Evolutionary conservation across 2,113 vertebrate genomes (phyloP).

Genomic region (Leucoraja erinaceus): DNA sequence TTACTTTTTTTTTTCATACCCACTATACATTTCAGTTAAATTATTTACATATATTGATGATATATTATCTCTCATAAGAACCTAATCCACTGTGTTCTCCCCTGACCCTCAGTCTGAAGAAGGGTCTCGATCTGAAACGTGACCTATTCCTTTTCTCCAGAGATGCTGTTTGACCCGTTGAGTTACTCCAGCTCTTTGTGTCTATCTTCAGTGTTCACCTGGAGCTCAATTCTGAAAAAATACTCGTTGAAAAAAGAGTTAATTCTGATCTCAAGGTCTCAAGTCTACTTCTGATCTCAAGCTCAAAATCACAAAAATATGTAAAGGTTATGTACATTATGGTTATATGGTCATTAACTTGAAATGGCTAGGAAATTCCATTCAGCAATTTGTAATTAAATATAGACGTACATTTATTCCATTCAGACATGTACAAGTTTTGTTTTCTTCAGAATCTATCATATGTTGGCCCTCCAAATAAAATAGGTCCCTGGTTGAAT

Average conservation of each 20-base stretch:
- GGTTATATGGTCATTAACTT: not conserved
- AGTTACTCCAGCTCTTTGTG: no score
- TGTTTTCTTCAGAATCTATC: no score
- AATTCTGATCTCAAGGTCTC: not conserved
- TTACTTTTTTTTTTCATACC: not conserved
- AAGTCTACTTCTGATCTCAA: not conserved
- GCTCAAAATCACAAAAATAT: not conserved
- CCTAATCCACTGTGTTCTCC: constrained; percentile 11
- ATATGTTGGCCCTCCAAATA: no score
- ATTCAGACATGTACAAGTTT: no score
- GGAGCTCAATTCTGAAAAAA: not conserved
- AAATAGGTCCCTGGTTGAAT: not conserved
- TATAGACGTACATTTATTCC: not conserved
- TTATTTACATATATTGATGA: not conserved
- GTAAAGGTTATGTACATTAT: not conserved
- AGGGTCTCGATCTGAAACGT: no score
- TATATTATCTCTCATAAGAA: not conserved
- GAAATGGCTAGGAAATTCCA: constrained; percentile 1
- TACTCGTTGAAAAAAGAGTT: not conserved
- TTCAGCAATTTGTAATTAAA: not conserved
- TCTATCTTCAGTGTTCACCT: no score
- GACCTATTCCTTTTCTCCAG: no score
- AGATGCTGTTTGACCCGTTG: no score
- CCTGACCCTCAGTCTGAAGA: no score
- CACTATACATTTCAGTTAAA: not conserved